These are phyloP conservation scores for Alaudala cheleensis DNA, from an alignment of 2,113 vertebrate species.

Conservation along the genomic window DNA sequence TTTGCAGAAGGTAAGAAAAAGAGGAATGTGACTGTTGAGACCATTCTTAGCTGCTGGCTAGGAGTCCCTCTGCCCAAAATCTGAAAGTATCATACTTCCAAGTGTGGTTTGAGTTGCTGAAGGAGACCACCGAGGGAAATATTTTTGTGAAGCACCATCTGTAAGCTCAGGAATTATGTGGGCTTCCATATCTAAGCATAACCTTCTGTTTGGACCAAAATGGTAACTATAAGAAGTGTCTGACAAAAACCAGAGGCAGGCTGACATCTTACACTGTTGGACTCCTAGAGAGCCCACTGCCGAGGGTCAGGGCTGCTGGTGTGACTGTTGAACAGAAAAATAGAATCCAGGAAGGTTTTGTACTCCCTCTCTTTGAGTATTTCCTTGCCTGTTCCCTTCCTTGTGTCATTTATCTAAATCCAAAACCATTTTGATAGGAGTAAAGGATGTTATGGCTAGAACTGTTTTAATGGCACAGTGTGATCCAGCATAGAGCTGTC, in stretches of 20 bases:
- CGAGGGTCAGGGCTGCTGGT: not conserved
- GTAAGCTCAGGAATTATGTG: not conserved
- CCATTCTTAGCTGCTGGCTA: not conserved
- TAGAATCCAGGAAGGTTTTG: not conserved
- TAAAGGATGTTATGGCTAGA: not conserved
- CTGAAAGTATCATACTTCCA: not conserved
- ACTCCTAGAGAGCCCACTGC: not conserved
- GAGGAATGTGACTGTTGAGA: not conserved
- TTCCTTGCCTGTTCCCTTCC: not conserved
- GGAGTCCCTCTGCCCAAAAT: not conserved
- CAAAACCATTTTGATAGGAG: not conserved
- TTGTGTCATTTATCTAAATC: not conserved
- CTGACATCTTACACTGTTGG: not conserved
- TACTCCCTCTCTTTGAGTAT: not conserved
- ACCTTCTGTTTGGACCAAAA: not conserved
- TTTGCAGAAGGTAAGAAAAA: not conserved
- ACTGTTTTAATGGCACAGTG: not conserved
- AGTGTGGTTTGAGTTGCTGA: not conserved
- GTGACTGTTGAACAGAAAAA: not conserved
- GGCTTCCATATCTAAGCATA: not conserved
- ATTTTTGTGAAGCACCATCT: not conserved
- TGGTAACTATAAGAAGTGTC: not conserved
- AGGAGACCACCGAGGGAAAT: not conserved
- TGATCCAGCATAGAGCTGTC: not conserved
- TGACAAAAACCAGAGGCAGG: not conserved